Percentiles rank a stretch among this genome's conserved stretches.
Conservation (phyloP, 2,797 vertebrate species). For the Bradypodion pumilum region DNA sequence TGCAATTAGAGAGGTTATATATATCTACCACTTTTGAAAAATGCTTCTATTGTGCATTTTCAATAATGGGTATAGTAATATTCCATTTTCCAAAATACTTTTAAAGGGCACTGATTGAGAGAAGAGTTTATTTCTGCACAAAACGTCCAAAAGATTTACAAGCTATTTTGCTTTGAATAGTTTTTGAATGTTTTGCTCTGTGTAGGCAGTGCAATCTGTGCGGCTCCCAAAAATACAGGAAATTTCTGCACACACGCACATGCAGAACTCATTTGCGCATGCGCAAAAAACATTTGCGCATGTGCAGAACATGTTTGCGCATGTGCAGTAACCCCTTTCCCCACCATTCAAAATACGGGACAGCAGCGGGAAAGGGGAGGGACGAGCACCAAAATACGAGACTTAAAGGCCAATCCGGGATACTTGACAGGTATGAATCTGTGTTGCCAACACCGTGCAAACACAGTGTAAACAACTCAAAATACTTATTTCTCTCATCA, state of each 20-base stretch:
- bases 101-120: slow-evolving; percentile 46
- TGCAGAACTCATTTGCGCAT: too few relatives aligned
- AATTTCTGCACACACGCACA: too few relatives aligned
- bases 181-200: slow-evolving; percentile 45
- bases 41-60: slow-evolving; percentile 21
- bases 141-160: slow-evolving; percentile 67
- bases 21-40: not conserved
- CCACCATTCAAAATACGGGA: too few relatives aligned
- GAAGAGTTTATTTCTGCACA: slow-evolving; percentile 52
- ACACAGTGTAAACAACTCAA: slow-evolving; percentile 42
- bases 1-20: too few relatives aligned
- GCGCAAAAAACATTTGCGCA: too few relatives aligned
- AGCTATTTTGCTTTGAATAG: slow-evolving; percentile 59
- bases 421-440: too few relatives aligned
- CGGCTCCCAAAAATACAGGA: too few relatives aligned
- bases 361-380: too few relatives aligned
- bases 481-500: slow-evolving; percentile 39
- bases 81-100: slow-evolving; percentile 39
- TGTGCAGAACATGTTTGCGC: too few relatives aligned
- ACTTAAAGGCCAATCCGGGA: too few relatives aligned
- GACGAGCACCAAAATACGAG: too few relatives aligned
- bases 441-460: slow-evolving; percentile 54
- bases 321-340: too few relatives aligned
- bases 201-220: slow-evolving; percentile 42
- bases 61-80: slow-evolving; percentile 33